phyloP scores from a whole-genome alignment of 2,888 invertebrate genomes.

The Agrotis puta region DNA sequence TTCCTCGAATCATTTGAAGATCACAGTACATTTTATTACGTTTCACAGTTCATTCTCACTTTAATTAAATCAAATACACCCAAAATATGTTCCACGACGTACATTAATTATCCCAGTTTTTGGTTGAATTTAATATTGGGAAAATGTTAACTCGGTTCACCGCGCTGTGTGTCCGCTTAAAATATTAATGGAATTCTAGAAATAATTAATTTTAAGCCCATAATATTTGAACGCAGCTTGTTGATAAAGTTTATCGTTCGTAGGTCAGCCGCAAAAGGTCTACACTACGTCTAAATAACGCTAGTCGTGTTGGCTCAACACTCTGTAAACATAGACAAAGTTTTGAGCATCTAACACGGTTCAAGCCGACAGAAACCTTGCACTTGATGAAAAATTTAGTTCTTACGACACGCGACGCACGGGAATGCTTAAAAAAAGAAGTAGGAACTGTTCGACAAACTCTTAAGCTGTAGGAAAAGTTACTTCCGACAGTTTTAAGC shows the following conservation, averaged over 20 bases:
- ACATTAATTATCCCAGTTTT: conserved; percentile 16
- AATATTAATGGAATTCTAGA: conserved; percentile 46
- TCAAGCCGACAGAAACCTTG: conserved; percentile 21
- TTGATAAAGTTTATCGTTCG: conserved; percentile 33
- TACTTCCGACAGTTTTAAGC: not conserved
- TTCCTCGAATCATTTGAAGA: conserved; percentile 23
- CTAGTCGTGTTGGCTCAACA: conserved; percentile 4
- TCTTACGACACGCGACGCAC: not conserved
- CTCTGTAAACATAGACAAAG: conserved; percentile 25
- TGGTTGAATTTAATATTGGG: conserved; percentile 20
- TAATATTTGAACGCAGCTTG: conserved; percentile 34
- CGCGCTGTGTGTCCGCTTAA: conserved; percentile 26
- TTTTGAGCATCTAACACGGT: conserved; percentile 11
- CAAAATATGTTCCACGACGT: not conserved
- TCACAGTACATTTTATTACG: conserved; percentile 20
- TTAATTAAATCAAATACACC: conserved; percentile 16
- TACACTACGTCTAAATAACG: not conserved
- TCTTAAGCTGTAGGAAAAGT: conserved; percentile 8
- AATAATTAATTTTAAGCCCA: conserved; percentile 56
- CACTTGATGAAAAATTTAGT: conserved; percentile 39
- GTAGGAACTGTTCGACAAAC: conserved; percentile 18
- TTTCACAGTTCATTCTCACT: conserved; percentile 8
- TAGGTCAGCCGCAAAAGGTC: conserved; percentile 24
- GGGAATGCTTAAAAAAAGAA: not conserved
- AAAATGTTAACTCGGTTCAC: conserved; percentile 29